These are phyloP conservation scores for Beroe forskalii DNA, from an alignment of 37 sponge, comb jelly and placozoan genomes.

Conservation along the genomic window DNA sequence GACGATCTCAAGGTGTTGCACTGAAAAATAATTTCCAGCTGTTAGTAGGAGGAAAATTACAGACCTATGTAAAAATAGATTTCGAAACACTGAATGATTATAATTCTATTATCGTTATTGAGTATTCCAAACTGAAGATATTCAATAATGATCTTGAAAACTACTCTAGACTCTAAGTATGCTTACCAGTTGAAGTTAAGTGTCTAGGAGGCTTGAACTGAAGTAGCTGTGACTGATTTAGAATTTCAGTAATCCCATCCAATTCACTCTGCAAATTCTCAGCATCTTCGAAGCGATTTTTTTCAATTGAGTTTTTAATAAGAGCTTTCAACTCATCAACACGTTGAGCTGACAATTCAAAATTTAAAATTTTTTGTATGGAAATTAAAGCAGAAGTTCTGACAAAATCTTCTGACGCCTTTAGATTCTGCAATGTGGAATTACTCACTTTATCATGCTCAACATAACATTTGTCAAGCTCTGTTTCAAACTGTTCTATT, in stretches of 20 bases:
- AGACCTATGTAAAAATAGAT: too few relatives aligned
- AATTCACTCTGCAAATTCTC: neutral
- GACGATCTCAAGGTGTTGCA: neutral
- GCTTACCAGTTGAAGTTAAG: neutral
- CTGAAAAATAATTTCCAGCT: too few relatives aligned
- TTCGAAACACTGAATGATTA: too few relatives aligned
- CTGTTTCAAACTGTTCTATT: neutral
- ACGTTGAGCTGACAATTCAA: neutral
- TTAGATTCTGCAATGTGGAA: neutral
- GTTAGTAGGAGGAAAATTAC: too few relatives aligned
- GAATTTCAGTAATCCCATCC: neutral
- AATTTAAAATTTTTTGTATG: neutral
- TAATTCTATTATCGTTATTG: too few relatives aligned
- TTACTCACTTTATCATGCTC: neutral
- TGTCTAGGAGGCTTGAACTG: slow-evolving; percentile 38
- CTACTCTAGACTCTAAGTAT: too few relatives aligned
- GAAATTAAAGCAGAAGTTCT: neutral
- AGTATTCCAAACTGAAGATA: too few relatives aligned
- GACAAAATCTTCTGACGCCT: neutral
- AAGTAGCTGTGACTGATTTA: neutral
- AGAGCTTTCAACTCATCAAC: neutral
- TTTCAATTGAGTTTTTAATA: neutral
- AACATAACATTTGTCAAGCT: neutral
- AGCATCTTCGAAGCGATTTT: neutral
- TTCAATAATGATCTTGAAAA: too few relatives aligned